These are phyloP conservation scores for Stomatorhinus walkeri DNA, from an alignment of 2,797 vertebrate genomes.

Conservation along the genomic window DNA sequence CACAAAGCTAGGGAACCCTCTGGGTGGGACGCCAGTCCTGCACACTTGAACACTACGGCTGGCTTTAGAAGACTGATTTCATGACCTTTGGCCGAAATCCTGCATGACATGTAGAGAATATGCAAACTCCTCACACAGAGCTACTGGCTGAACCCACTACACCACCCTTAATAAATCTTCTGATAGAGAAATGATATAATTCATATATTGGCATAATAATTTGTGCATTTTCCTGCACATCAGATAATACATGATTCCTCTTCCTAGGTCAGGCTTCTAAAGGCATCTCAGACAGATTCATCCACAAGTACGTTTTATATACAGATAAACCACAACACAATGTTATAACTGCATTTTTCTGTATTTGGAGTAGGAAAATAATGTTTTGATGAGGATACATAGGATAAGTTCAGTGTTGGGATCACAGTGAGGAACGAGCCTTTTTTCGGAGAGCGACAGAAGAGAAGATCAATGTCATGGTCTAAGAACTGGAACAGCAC, in stretches of 20 bases:
- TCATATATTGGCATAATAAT: background rate
- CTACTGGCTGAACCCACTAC: background rate
- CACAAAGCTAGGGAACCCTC: background rate
- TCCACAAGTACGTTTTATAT: background rate
- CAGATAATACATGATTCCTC: background rate
- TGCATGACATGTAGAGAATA: background rate
- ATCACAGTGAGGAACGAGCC: slow-evolving; percentile 4
- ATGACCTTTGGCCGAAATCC: background rate
- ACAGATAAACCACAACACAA: background rate
- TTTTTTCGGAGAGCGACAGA: slow-evolving; percentile 12
- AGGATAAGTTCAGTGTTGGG: background rate
- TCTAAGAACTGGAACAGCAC: background rate
- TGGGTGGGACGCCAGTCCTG: background rate
- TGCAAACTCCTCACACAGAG: background rate
- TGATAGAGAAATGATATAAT: background rate
- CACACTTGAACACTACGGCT: background rate
- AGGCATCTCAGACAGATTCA: background rate
- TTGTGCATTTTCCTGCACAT: background rate
- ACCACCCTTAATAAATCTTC: background rate
- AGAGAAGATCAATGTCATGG: background rate
- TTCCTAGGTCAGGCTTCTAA: background rate
- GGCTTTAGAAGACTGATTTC: background rate
- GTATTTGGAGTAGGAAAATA: slow-evolving; percentile 8
- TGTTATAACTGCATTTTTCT: slow-evolving; percentile 5
- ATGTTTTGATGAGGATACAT: slow-evolving; percentile 30